Evolutionary conservation across 2,113 vertebrate genomes (phyloP).

Genomic region (Seriola dumerili): DNA sequence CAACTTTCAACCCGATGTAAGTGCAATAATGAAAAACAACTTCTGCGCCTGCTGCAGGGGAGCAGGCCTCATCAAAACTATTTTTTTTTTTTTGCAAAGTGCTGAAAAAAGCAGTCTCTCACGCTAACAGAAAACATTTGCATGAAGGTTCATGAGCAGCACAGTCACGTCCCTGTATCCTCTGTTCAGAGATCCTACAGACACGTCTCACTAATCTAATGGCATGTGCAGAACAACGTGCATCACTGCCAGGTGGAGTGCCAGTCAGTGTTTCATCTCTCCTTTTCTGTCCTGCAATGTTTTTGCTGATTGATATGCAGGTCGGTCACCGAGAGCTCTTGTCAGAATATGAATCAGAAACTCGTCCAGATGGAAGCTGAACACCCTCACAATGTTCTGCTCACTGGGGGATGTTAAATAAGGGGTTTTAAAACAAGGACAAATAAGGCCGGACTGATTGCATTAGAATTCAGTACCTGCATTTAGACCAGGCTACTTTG

Average conservation of each 20-base stretch:
- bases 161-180: background rate
- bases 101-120: background rate
- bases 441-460: background rate
- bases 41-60: constrained; percentile 8
- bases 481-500: background rate
- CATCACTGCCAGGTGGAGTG: constrained; percentile 38
- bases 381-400: constrained; percentile 36
- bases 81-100: background rate
- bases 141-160: background rate
- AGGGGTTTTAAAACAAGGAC: background rate
- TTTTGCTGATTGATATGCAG: constrained; percentile 62
- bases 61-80: background rate
- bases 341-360: constrained; percentile 65
- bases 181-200: background rate
- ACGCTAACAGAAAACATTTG: background rate
- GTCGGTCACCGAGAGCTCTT: constrained; percentile 20
- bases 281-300: constrained; percentile 10
- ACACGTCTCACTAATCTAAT: constrained; percentile 9
- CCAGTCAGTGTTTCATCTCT: constrained; percentile 34
- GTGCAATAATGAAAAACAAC: constrained; percentile 20
- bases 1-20: constrained; percentile 9
- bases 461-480: background rate
- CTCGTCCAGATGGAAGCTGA: constrained; percentile 46
- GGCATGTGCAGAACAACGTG: constrained; percentile 17
- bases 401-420: constrained; percentile 4